Conservation (phyloP, 2,888 invertebrate species). For the Drosophila austrosaltans region DNA sequence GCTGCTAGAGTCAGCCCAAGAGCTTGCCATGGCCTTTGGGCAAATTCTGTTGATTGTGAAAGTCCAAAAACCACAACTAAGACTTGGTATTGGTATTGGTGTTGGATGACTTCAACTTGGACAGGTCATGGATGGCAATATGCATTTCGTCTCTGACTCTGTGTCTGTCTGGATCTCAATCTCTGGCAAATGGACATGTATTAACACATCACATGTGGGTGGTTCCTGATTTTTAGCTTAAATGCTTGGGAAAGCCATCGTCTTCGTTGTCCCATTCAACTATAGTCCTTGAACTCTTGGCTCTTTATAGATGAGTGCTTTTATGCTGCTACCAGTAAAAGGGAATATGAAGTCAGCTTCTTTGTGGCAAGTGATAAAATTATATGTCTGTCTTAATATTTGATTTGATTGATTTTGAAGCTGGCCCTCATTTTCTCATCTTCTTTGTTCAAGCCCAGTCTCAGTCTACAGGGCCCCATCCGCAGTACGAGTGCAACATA, state of each 20-base stretch:
- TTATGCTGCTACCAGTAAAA: slow-evolving; percentile 29
- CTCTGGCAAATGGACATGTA: no score
- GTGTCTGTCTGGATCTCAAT: no score
- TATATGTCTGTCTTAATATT: slow-evolving; percentile 59
- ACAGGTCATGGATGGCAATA: slow-evolving; percentile 15
- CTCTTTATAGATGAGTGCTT: slow-evolving; percentile 28
- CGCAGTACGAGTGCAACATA: slow-evolving; percentile 2
- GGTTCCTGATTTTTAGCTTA: slow-evolving; percentile 24
- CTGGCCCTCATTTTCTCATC: slow-evolving; percentile 32
- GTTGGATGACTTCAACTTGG: slow-evolving; percentile 21
- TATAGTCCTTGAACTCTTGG: slow-evolving; percentile 65
- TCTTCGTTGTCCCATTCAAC: neutral
- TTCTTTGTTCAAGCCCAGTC: neutral
- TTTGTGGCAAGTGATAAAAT: slow-evolving; percentile 62
- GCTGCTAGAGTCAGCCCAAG: slow-evolving; percentile 34
- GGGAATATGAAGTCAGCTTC: neutral
- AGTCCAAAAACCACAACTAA: slow-evolving; percentile 64
- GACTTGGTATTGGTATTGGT: slow-evolving; percentile 41
- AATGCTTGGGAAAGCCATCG: neutral
- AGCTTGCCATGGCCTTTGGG: slow-evolving; percentile 10
- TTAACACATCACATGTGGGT: slow-evolving; percentile 59
- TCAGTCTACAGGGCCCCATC: neutral
- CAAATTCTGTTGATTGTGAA: slow-evolving; percentile 64
- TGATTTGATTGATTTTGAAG: slow-evolving; percentile 65
- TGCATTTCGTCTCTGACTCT: slow-evolving; percentile 61